Evolutionary conservation across 2,113 vertebrate species (phyloP), one percentile per base, ranked within the genome.

Genomic region (Periophthalmodon schlosseri): DNA sequence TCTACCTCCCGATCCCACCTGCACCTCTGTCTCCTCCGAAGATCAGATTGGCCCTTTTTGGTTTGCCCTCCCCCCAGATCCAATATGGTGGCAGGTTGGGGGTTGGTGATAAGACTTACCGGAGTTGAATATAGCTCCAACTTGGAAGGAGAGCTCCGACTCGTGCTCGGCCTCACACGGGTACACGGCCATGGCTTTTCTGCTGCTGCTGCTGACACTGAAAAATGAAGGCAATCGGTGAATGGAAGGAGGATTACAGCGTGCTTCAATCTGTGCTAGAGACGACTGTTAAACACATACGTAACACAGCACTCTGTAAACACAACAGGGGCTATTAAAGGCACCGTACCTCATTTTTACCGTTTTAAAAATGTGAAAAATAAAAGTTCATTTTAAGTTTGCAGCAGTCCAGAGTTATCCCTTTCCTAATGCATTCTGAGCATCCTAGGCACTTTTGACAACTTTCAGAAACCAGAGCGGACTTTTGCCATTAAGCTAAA

Each of bases 131-230:
- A 98, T 95, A 70, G 95, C 97, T 81, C 97, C 98, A 83, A 94
- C 95, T 90, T 96, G 94, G 94, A 99, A 99, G 75, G 98, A 99
- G 87, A 99, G 88, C 90, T 99, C 98, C 0, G 97, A 97, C 89
- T 95, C 96, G 80, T 99, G 97, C 77, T 98, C 98, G 66, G 97
- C 98, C 87, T 97, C 96, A 67, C 98, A 99, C 0, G 96, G 95
- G 88, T 96, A 99, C 86, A 98, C 96, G 0, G 98, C 98, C 81
- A 93, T 96, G 83, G 98, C 97, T 93, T 96, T 98, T 90, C 93
- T 94, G 81, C 79, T 84, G 90, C 52, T 56, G 52, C 57, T 60
- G 57, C 85, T 84, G 86, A 94, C 23, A 47, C 96, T 98, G 93
- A 83, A 93, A 94, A 93, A 88, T 92, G 91, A 91, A 93, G 90